Conservation (phyloP, 1,140 invertebrate genomes). For the Mercenaria mercenaria region DNA sequence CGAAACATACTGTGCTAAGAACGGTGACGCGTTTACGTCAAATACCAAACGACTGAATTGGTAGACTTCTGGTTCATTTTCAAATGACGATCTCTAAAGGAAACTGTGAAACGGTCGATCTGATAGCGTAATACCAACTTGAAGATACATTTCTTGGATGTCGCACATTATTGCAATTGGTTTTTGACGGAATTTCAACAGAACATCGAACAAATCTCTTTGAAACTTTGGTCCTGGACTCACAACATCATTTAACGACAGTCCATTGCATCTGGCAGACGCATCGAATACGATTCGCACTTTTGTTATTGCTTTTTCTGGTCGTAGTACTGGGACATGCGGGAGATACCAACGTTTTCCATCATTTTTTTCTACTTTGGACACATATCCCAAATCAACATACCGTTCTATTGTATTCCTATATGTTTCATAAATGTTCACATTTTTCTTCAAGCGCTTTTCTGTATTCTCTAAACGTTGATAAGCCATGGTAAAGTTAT, state of each 20-base stretch:
- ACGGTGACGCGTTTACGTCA: conserved; percentile 59
- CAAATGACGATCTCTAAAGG: conserved; percentile 40
- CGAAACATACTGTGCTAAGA: conserved; percentile 54
- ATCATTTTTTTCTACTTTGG: conserved; percentile 1
- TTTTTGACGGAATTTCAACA: conserved; percentile 69
- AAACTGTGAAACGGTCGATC: conserved; percentile 55
- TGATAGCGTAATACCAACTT: background rate
- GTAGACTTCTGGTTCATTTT: conserved; percentile 6
- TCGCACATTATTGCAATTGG: conserved; percentile 66
- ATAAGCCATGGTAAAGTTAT: background rate
- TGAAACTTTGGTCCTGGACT: conserved; percentile 83
- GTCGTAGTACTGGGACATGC: conserved; percentile 55
- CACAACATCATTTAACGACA: conserved; percentile 65
- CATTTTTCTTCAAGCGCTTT: conserved; percentile 26
- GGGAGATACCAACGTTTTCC: conserved; percentile 52
- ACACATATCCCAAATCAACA: background rate
- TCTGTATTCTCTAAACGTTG: conserved; percentile 26
- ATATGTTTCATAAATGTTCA: conserved; percentile 14
- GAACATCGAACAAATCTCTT: conserved; percentile 68
- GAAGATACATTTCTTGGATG: conserved; percentile 67
- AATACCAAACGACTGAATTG: conserved; percentile 53
- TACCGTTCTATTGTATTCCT: background rate
- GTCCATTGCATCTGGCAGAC: conserved; percentile 37
- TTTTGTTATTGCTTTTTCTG: conserved; percentile 63
- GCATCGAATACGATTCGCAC: conserved; percentile 63